Conservation (phyloP, 1,140 invertebrate species). For the Branchinecta lindahli region DNA sequence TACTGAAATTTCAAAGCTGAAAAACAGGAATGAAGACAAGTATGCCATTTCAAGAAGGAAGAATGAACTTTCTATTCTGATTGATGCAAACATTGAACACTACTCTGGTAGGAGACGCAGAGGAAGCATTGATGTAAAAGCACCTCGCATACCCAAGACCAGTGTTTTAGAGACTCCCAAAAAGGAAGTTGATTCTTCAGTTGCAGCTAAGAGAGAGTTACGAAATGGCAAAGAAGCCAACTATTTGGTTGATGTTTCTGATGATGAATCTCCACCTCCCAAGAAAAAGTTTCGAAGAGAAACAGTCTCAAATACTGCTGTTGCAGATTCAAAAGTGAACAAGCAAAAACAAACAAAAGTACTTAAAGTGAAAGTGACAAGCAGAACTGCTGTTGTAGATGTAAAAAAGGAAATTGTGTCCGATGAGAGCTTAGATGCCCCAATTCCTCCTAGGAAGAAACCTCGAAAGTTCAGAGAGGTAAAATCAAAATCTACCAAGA, state of each 20-base stretch:
- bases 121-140: slow-evolving; percentile 1
- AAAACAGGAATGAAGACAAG: no score
- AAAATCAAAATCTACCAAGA: background rate
- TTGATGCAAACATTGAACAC: background rate
- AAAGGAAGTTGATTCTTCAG: background rate
- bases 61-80: background rate
- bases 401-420: background rate
- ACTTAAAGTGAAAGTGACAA: background rate
- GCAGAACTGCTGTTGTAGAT: background rate
- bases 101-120: background rate
- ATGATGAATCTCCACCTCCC: background rate
- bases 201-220: background rate
- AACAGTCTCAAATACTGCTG: background rate
- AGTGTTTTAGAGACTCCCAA: background rate
- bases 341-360: background rate
- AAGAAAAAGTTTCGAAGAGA: background rate
- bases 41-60: background rate
- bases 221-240: background rate
- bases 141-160: background rate
- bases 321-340: background rate
- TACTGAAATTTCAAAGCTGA: no score
- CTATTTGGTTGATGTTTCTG: background rate
- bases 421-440: background rate
- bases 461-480: background rate
- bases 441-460: background rate